phyloP scores from a whole-genome alignment of 2,888 invertebrate species.

The Archaeoteleia sp. region DNA sequence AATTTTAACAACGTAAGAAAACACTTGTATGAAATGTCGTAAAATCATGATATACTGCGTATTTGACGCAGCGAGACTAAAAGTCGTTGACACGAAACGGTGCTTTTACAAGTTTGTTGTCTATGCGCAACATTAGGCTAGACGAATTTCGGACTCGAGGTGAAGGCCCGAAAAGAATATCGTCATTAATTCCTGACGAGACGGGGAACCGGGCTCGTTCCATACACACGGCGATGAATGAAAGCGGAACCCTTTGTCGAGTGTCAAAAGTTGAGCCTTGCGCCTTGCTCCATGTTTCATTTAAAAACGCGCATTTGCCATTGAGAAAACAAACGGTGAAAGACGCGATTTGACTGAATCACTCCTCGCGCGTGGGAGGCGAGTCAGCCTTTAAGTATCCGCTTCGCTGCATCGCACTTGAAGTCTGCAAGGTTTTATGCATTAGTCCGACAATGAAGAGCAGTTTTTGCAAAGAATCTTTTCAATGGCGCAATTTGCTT shows the following conservation, averaged over 20 bases:
- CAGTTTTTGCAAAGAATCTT: slow-evolving; percentile 11
- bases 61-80: too few species aligned
- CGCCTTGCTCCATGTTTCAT: slow-evolving; percentile 3
- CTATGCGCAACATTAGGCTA: slow-evolving; percentile 19
- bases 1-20: too few species aligned
- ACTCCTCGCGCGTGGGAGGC: slow-evolving; percentile 11
- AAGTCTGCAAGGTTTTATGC: slow-evolving; percentile 10
- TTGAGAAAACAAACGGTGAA: slow-evolving; percentile 20
- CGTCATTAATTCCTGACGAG: slow-evolving; percentile 45
- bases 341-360: slow-evolving; percentile 19
- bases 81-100: slow-evolving; percentile 13
- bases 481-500: slow-evolving; percentile 4
- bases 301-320: slow-evolving; percentile 10
- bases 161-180: slow-evolving; percentile 44
- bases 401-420: slow-evolving; percentile 27
- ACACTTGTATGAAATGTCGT: too few species aligned
- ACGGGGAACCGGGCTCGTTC: slow-evolving; percentile 15
- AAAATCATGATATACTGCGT: too few species aligned
- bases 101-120: slow-evolving; percentile 8
- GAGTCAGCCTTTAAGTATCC: slow-evolving; percentile 23
- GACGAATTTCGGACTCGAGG: slow-evolving; percentile 33
- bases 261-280: slow-evolving; percentile 23
- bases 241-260: slow-evolving; percentile 33
- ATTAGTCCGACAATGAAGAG: slow-evolving; percentile 14
- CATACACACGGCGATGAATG: slow-evolving; percentile 17